Evolutionary conservation across 2,797 vertebrate species (phyloP).

Genomic region (Catharus ustulatus): DNA sequence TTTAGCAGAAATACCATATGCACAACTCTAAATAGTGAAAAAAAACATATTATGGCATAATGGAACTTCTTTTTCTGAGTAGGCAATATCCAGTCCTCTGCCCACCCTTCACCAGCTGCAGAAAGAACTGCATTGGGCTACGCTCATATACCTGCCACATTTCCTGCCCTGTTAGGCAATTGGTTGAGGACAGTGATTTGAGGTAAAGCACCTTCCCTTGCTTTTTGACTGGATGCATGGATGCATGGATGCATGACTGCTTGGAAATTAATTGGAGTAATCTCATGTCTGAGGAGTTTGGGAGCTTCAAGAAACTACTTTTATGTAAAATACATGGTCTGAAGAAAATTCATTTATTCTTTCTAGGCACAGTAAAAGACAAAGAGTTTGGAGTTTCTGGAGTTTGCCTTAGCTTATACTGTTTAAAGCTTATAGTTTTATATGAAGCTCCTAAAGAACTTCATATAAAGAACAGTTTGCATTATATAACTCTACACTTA

Average conservation of each 20-base stretch:
- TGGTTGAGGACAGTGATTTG: not conserved
- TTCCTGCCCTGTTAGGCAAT: not conserved
- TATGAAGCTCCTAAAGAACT: not conserved
- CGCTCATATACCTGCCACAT: not conserved
- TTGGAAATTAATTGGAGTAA: not conserved
- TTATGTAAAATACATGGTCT: not conserved
- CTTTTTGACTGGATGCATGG: not conserved
- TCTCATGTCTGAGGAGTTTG: not conserved
- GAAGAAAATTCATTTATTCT: not conserved
- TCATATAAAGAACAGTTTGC: not conserved
- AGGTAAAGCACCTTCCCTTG: not conserved
- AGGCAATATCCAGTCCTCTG: not conserved
- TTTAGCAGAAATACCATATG: not conserved
- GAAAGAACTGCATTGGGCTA: not conserved
- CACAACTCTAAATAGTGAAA: not conserved
- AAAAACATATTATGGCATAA: not conserved
- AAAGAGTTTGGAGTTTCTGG: not conserved
- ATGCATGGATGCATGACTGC: not conserved
- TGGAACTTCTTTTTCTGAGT: not conserved
- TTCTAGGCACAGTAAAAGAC: not conserved
- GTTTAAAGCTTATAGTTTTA: not conserved
- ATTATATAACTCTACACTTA: not conserved
- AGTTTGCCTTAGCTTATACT: not conserved
- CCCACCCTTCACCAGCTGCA: not conserved
- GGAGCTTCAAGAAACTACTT: not conserved